A percentile compares a stretch with the other conserved stretches of the same genome.
phyloP scores from a whole-genome alignment of 2,797 vertebrate genomes.

The Lateolabrax maculatus region DNA sequence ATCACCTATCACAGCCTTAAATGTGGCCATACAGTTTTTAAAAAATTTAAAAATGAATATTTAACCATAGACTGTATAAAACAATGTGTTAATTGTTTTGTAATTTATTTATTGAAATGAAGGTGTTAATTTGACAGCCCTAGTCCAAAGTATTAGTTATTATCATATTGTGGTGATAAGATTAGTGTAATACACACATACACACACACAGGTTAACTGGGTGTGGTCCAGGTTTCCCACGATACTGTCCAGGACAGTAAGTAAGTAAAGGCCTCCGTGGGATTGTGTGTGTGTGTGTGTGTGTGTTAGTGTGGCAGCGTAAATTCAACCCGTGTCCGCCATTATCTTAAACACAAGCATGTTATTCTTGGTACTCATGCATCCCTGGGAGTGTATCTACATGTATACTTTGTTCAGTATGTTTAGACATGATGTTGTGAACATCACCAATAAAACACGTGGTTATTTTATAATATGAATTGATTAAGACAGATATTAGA shows the following conservation, averaged over 20 bases:
- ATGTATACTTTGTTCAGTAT: constrained; percentile 1
- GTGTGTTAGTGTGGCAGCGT: background rate
- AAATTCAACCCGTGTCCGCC: background rate
- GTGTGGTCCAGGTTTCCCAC: constrained; percentile 27
- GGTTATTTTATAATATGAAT: background rate
- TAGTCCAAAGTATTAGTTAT: too few relatives aligned
- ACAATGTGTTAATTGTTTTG: too few relatives aligned
- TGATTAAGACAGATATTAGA: background rate
- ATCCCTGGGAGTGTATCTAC: background rate
- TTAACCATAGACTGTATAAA: too few relatives aligned
- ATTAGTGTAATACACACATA: background rate
- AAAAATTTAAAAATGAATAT: too few relatives aligned
- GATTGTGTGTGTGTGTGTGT: background rate
- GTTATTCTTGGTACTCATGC: background rate
- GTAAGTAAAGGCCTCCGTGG: background rate
- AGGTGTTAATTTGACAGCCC: too few relatives aligned
- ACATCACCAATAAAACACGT: background rate
- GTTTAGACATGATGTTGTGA: background rate
- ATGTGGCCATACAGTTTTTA: too few relatives aligned
- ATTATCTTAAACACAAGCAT: background rate
- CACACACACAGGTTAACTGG: background rate
- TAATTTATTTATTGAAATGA: too few relatives aligned
- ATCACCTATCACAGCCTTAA: too few relatives aligned
- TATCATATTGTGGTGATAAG: constrained; percentile 10
- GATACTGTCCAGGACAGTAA: constrained; percentile 26